A percentile compares a stretch with the other conserved stretches of the same genome.
phyloP scores from a whole-genome alignment of 2,113 vertebrate species.

The Varanus komodoensis region DNA sequence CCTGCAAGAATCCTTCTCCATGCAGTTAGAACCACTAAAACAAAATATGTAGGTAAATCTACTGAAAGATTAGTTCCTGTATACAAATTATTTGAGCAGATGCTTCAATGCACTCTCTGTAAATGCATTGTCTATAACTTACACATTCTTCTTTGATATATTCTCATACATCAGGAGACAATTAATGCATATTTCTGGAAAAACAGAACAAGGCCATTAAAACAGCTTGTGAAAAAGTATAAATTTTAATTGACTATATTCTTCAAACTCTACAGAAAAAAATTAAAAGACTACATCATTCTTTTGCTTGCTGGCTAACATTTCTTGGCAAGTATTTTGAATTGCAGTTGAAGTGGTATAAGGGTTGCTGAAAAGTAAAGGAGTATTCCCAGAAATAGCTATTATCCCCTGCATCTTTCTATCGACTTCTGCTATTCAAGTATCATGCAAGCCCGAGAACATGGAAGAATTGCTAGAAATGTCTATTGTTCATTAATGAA shows the following conservation, averaged over 20 bases:
- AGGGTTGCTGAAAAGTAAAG: conserved; percentile 20
- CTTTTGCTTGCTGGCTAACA: conserved; percentile 21
- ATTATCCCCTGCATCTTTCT: neutral
- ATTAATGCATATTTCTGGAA: neutral
- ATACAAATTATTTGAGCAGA: neutral
- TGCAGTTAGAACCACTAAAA: neutral
- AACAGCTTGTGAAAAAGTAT: neutral
- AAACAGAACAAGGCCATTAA: neutral
- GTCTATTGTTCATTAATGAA: conserved; percentile 48
- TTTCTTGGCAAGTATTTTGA: conserved; percentile 30
- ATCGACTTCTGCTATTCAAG: neutral
- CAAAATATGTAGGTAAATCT: neutral
- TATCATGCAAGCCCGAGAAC: neutral
- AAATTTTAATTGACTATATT: neutral
- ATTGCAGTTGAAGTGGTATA: conserved; percentile 31
- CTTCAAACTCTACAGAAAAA: conserved; percentile 7
- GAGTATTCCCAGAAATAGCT: conserved; percentile 26
- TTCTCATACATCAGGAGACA: neutral
- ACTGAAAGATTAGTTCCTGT: neutral
- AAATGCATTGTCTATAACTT: neutral
- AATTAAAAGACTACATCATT: neutral
- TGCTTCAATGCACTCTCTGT: neutral
- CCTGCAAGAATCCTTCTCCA: no score
- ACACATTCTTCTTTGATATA: neutral
- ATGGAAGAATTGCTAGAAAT: conserved; percentile 33